Conservation (phyloP, 1,140 invertebrate species). For the Neodiprion lecontei region DNA sequence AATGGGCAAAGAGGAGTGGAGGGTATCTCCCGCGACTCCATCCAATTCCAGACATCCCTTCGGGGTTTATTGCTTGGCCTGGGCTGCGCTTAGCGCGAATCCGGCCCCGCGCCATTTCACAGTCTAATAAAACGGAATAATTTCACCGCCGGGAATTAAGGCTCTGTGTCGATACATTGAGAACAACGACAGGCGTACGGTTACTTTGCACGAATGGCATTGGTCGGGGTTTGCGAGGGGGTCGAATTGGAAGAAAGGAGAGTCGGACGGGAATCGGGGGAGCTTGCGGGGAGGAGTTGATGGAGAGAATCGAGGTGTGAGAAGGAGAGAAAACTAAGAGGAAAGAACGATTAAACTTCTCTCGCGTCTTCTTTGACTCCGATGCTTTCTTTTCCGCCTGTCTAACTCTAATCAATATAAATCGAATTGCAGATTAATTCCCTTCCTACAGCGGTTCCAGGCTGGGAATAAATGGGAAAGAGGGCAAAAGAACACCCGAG, state of each 20-base stretch:
- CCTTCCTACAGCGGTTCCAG: not conserved
- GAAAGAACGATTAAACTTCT: not conserved
- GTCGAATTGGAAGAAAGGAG: no score
- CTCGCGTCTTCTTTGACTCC: not conserved
- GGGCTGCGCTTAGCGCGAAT: no score
- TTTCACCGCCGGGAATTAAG: constrained; percentile 1
- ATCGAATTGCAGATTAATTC: constrained; percentile 30
- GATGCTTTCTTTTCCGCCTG: not conserved
- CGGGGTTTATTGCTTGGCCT: not conserved
- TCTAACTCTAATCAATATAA: constrained; percentile 27
- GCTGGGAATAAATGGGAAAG: not conserved
- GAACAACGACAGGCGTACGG: not conserved
- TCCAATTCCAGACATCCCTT: not conserved
- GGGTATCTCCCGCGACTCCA: not conserved
- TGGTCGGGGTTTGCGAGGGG: no score
- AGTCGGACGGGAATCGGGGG: no score
- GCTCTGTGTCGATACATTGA: not conserved
- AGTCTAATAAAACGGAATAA: constrained; percentile 4
- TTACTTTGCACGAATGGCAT: no score
- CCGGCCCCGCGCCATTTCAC: not conserved
- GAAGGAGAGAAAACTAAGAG: not conserved
- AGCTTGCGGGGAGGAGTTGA: not conserved
- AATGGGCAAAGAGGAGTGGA: not conserved
- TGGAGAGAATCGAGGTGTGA: not conserved
- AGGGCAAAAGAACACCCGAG: not conserved